Base-by-base conservation (phyloP, 2,797 vertebrate genomes). In the Chloroceryle inda region DNA sequence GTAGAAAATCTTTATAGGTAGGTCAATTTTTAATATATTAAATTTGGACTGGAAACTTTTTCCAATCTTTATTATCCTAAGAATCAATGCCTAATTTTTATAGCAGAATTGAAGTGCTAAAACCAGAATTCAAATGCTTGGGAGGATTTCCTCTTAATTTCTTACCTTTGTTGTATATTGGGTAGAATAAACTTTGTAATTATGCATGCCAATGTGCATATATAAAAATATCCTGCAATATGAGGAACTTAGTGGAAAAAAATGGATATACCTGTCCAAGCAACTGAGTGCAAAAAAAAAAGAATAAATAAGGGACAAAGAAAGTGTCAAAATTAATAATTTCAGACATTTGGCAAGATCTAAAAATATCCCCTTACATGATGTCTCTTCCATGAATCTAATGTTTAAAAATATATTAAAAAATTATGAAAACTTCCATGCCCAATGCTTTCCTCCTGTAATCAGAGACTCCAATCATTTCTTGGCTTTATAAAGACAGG, bases 1-100 rank as follows among this genome's bases (percentile, higher is more conserved):
- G 61, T 93, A 91, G 88, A 95, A 97, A 94, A 94, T 94, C 73
- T 95, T 97, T 94, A 88, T 96, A 96, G 79, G 53, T 95, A 91
- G 56, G 50, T 86, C 56, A 95, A 94, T 96, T 59, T 82, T 92
- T 96, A 91, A 89, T 92, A 73, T 47, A 72, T 79, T 66, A 77
- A 79, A 94, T 93, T 91, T 87, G 58, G 35, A 77, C 74, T 91
- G 68, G 92, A 95, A 87, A 50, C 45, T 73, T 89, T 95, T 82
- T 86, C 75, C 79, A 90, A 56, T 79, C 68, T 94, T 96, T 92
- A 78, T 91, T 94, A 82, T 86, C 22, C 35, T 76, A 92, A 67
- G 74, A 93, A 76, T 21, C 68, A 56, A 78, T 78, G 44, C 73
- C 69, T 92, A 88, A 78, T 89, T 95, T 96, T 61, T 96, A 87